Base-by-base conservation (phyloP, 2,797 vertebrate genomes). In the Aplochiton taeniatus region DNA sequence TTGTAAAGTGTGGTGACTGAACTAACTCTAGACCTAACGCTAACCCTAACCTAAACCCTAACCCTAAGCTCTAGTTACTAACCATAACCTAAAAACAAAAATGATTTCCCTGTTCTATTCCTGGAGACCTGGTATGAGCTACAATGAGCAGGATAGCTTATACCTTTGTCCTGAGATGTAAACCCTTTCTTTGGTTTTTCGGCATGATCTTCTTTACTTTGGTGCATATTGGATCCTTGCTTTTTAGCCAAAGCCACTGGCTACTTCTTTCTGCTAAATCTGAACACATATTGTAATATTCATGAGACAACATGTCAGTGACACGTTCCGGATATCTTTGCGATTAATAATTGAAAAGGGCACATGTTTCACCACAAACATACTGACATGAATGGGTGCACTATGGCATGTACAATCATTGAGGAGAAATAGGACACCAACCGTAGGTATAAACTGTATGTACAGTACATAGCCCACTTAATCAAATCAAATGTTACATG, bases 291-390 rank as follows among this genome's bases (percentile, higher is more conserved):
- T 76, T 88, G 53, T 71, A 78, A 83, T 85, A 86, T 87, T 85
- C 55, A 80, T 79, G 66, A 66, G 72, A 61, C 43, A 11, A 73
- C 75, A 72, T 66, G 71, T 72, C 61, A 69, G 64, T 70, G 49
- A 72, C 76, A 76, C 77, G 70, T 78, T 81, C 73, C 2, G 57
- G 63, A 80, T 81, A 85, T 78, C 62, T 70, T 67, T 51, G 45
- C 11, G 42, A n/a, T 87, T 76, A 83, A 87, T 89, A 83, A 84
- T 80, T 81, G 58, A 87, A 87, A 83, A 87, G 75, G 83, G 52
- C 78, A 73, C 56, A 54, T 14, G 68, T 59, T 68, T 77, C 69
- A 68, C 63, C 75, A 67, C 70, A 83, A 77, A 83, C 63, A 68
- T 68, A 62, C 66, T 48, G 46, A 18, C 53, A 74, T 45, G 18